phyloP scores from a whole-genome alignment of 2,113 vertebrate species.

The Rhombomys opimus region DNA sequence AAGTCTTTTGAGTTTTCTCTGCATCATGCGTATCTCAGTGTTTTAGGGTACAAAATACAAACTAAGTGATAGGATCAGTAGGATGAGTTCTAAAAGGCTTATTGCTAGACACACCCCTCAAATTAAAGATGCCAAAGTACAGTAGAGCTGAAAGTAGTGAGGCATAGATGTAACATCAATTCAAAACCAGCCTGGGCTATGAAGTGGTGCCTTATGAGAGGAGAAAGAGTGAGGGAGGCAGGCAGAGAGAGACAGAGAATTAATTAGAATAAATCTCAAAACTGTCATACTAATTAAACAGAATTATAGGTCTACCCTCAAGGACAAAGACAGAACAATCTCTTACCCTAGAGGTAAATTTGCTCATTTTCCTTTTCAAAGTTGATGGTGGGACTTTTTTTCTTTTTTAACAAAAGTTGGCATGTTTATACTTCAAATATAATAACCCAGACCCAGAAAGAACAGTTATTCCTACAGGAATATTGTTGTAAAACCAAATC shows the following conservation, averaged over 20 bases:
- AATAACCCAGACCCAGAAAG: background rate
- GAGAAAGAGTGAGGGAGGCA: background rate
- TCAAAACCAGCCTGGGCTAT: background rate
- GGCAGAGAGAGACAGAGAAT: background rate
- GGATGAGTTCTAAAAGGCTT: background rate
- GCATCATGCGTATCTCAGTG: background rate
- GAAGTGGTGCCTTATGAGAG: background rate
- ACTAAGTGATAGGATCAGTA: background rate
- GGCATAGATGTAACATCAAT: background rate
- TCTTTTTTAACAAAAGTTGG: background rate
- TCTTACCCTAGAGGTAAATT: background rate
- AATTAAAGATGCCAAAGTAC: slow-evolving; percentile 19
- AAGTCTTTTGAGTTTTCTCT: slow-evolving; percentile 29
- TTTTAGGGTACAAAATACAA: slow-evolving; percentile 21
- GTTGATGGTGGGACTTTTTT: background rate
- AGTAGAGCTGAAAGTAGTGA: background rate
- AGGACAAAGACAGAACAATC: background rate
- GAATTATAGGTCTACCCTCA: background rate
- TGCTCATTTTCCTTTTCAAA: background rate
- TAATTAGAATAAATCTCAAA: background rate
- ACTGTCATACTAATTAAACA: background rate
- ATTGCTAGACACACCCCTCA: background rate
- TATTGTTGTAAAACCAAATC: background rate
- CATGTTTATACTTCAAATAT: background rate
- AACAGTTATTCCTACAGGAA: background rate